phyloP scores from a whole-genome alignment of 2,113 vertebrate genomes.

The Festucalex cinctus region DNA sequence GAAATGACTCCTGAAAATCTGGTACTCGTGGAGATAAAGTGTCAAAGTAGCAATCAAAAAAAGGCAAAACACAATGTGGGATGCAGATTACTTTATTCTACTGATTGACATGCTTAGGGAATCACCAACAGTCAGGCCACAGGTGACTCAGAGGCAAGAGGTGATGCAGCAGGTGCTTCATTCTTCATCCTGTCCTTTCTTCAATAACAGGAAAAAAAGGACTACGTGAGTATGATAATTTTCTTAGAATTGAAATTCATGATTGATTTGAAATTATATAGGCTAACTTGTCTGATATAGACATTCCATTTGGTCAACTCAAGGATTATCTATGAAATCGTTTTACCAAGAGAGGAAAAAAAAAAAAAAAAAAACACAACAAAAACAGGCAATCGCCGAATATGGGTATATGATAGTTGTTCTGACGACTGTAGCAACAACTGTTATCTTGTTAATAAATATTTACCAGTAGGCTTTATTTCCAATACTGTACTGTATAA shows the following conservation, averaged over 20 bases:
- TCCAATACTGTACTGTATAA: background rate
- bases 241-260: background rate
- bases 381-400: background rate
- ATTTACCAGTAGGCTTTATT: background rate
- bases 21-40: background rate
- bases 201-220: constrained; percentile 23
- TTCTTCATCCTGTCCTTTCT: constrained; percentile 71
- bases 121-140: constrained; percentile 23
- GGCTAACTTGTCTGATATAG: background rate
- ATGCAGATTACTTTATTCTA: constrained; percentile 58
- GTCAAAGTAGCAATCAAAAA: constrained; percentile 1
- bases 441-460: background rate
- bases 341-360: background rate
- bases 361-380: background rate
- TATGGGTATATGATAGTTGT: background rate
- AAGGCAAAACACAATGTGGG: constrained; percentile 14
- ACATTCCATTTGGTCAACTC: background rate
- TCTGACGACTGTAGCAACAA: background rate
- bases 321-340: background rate
- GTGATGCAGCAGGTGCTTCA: constrained; percentile 36
- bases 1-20: background rate
- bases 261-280: background rate
- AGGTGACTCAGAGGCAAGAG: constrained; percentile 32
- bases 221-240: background rate
- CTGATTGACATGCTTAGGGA: constrained; percentile 53